Evolutionary conservation across 2,797 vertebrate species (phyloP).

Genomic region (Scleropages formosus): DNA sequence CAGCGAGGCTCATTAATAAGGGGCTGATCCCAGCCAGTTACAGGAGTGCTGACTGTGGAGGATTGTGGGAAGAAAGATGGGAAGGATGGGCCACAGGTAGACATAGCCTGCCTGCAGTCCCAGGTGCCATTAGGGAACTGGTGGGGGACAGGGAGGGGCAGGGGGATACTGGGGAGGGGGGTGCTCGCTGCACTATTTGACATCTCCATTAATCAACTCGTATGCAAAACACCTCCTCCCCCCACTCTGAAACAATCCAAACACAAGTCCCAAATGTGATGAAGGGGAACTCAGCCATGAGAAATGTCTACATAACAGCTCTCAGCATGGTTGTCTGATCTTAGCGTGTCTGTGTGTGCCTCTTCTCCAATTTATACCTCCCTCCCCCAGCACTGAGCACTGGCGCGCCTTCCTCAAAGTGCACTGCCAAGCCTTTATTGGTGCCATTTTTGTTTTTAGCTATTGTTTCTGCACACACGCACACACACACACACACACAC

Average conservation of each 20-base stretch:
- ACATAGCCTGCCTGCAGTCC: constrained; percentile 54
- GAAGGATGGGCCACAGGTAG: constrained; percentile 66
- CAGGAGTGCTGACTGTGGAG: constrained; percentile 79
- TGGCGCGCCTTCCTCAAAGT: constrained; percentile 4
- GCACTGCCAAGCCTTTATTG: neutral
- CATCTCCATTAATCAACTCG: constrained; percentile 75
- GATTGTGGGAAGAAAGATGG: constrained; percentile 67
- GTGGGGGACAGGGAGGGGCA: constrained; percentile 44
- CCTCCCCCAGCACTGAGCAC: neutral
- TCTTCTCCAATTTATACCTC: neutral
- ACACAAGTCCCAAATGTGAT: constrained; percentile 58
- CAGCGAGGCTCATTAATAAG: constrained; percentile 82
- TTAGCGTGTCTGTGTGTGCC: constrained; percentile 62
- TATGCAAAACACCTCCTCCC: constrained; percentile 46
- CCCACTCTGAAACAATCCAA: constrained; percentile 64
- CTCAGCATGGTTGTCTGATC: constrained; percentile 68
- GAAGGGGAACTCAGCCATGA: constrained; percentile 63
- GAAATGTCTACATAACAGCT: constrained; percentile 72
- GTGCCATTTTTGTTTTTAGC: neutral
- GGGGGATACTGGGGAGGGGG: constrained; percentile 62
- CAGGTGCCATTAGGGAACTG: constrained; percentile 75
- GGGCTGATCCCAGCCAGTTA: constrained; percentile 75
- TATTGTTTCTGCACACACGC: too few species aligned
- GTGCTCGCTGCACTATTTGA: neutral
- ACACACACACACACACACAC: neutral